These are phyloP conservation scores for Antedon bifida DNA, from an alignment of 35 echinoderm and acorn worm species.

Conservation along the genomic window DNA sequence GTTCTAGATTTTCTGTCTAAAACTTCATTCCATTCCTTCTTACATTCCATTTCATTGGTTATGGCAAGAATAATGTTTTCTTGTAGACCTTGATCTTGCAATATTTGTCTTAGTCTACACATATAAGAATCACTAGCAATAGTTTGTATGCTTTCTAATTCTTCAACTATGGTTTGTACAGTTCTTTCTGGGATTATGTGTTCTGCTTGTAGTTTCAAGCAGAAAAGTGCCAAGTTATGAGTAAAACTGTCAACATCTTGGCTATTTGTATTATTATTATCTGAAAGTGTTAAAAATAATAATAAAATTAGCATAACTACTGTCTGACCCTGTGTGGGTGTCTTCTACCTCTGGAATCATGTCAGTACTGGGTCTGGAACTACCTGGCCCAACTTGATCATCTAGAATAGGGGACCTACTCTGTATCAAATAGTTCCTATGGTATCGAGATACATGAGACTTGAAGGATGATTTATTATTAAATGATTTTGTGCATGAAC, in stretches of 20 bases:
- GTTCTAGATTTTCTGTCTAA: background rate
- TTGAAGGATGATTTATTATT: slow-evolving; percentile 7
- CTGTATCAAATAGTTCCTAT: background rate
- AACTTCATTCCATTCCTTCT: background rate
- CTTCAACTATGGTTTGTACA: slow-evolving; percentile 10
- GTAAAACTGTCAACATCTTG: background rate
- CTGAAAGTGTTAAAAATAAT: background rate
- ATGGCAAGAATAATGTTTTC: background rate
- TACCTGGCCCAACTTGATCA: background rate
- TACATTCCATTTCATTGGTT: background rate
- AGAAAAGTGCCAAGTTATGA: slow-evolving; percentile 14
- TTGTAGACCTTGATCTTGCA: background rate
- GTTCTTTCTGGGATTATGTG: slow-evolving; percentile 9
- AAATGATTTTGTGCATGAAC: background rate
- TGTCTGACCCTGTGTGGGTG: background rate
- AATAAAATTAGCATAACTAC: background rate
- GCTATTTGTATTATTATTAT: background rate
- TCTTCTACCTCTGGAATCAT: background rate
- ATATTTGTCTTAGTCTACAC: background rate
- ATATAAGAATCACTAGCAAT: background rate
- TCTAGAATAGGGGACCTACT: background rate
- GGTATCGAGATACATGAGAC: slow-evolving; percentile 12
- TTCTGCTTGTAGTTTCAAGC: slow-evolving; percentile 17
- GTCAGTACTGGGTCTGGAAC: background rate
- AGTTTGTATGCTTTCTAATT: slow-evolving; percentile 2